A percentile compares a stretch with the other conserved stretches of the same genome.
These are phyloP conservation scores for Caenorhabditis sinica DNA, from an alignment of 2,888 invertebrate genomes.

Conservation along the genomic window DNA sequence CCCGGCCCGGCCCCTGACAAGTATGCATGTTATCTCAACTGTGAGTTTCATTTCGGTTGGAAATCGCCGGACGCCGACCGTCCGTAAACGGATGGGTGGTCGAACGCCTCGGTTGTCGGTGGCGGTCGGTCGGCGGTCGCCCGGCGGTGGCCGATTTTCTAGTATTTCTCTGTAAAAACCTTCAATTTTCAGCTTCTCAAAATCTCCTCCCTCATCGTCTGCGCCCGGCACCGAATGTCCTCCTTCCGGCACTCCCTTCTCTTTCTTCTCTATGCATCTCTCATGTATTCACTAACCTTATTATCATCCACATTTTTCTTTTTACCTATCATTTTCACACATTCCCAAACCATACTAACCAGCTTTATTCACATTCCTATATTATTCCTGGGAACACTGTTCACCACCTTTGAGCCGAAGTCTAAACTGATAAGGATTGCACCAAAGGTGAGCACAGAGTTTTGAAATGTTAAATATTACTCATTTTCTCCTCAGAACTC, in stretches of 20 bases:
- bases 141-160: no score
- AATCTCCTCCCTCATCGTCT: slow-evolving; percentile 65
- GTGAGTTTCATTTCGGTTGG: no score
- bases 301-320: slow-evolving; percentile 63
- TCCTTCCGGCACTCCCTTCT: slow-evolving; percentile 56
- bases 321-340: slow-evolving; percentile 69
- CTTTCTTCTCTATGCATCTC: slow-evolving; percentile 43
- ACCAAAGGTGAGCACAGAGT: slow-evolving; percentile 44
- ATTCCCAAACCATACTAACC: slow-evolving; percentile 59
- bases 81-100: no score
- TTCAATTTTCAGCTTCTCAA: slow-evolving; percentile 65
- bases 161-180: no score
- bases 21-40: no score
- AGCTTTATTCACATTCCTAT: slow-evolving; percentile 67
- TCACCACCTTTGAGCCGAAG: slow-evolving; percentile 66
- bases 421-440: slow-evolving; percentile 66
- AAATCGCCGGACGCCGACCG: no score
- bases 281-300: slow-evolving; percentile 49
- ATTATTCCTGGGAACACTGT: slow-evolving; percentile 62
- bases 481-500: slow-evolving; percentile 50
- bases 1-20: no score
- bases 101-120: no score
- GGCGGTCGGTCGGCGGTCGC: no score
- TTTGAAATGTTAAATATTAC: no score
- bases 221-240: slow-evolving; percentile 68